These are phyloP conservation scores for Chaetura pelagica DNA, from an alignment of 2,113 vertebrate genomes.

Conservation along the genomic window DNA sequence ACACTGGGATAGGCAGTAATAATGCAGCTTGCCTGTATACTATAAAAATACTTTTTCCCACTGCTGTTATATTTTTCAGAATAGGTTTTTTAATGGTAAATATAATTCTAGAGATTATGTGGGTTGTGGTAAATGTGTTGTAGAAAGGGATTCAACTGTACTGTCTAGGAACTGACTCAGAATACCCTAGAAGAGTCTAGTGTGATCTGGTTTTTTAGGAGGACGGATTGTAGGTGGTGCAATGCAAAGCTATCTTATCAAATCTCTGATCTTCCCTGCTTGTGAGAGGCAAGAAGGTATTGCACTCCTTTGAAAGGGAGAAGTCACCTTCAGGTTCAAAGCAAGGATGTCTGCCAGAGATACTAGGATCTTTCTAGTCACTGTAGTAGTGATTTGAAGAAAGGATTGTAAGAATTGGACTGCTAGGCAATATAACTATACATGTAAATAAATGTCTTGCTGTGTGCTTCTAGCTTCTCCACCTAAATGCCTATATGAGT, in stretches of 20 bases:
- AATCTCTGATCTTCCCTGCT: background rate
- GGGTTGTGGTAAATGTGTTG: background rate
- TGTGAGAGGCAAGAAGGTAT: background rate
- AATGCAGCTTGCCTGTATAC: background rate
- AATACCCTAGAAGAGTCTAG: background rate
- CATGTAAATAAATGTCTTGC: background rate
- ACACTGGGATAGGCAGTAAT: background rate
- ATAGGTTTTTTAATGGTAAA: background rate
- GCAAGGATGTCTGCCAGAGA: background rate
- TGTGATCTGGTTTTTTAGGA: background rate
- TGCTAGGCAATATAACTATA: fast-evolving
- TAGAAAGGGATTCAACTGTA: background rate
- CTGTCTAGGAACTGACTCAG: background rate
- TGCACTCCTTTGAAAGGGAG: background rate
- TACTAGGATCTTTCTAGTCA: background rate
- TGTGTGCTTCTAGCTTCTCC: background rate
- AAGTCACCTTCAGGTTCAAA: background rate
- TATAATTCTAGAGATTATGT: background rate
- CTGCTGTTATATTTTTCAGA: background rate
- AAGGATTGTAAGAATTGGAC: background rate
- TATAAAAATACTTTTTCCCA: background rate
- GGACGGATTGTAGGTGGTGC: background rate
- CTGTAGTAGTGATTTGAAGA: background rate
- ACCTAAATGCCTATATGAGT: background rate
- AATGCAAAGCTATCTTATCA: background rate